phyloP scores from a whole-genome alignment of 2,888 invertebrate genomes.

The Philhelius pedissequus region DNA sequence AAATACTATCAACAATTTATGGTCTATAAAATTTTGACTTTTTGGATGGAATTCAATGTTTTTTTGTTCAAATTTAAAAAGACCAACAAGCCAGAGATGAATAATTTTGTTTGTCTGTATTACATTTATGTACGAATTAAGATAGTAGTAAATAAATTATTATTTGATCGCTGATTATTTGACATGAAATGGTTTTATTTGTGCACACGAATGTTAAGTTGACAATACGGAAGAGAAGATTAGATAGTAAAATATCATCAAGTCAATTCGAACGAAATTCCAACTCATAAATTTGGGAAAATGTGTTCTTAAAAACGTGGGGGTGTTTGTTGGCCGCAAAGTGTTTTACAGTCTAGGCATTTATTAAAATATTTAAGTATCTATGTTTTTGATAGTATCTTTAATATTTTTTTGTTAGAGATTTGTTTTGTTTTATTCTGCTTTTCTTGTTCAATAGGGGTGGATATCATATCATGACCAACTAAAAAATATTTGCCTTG shows the following conservation, averaged over 20 bases:
- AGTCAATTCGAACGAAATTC: neutral
- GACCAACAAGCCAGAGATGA: neutral
- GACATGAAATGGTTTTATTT: neutral
- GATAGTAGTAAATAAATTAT: constrained; percentile 16
- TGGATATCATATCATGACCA: neutral
- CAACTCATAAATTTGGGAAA: neutral
- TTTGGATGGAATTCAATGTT: constrained; percentile 44
- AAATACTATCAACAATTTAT: constrained; percentile 25
- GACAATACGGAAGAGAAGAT: neutral
- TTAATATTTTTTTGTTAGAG: neutral
- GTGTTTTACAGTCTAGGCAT: neutral
- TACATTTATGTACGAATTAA: neutral
- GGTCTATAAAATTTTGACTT: constrained; percentile 27
- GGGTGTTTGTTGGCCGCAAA: neutral
- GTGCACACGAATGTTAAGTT: neutral
- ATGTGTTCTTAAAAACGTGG: neutral
- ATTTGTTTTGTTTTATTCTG: neutral
- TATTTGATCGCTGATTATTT: neutral
- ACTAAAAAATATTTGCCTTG: no score
- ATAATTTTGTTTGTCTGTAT: neutral
- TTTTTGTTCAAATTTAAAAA: neutral
- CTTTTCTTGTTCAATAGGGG: neutral
- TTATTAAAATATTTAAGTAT: neutral
- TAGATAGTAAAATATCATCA: neutral
- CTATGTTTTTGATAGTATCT: neutral